Conservation (phyloP, 2,888 invertebrate species). For the Polyploca ridens region DNA sequence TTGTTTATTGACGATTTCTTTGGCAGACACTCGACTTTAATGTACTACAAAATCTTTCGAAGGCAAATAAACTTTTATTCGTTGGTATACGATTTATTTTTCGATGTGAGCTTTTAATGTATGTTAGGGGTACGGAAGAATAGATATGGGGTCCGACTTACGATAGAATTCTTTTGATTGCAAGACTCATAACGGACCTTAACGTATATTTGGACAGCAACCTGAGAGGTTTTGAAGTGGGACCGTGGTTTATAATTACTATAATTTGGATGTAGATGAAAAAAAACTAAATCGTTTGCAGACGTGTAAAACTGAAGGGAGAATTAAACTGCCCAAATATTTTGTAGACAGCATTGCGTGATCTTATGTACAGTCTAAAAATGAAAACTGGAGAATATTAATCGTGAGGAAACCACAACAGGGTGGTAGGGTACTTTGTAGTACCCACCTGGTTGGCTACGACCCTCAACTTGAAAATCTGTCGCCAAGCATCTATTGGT, state of each 20-base stretch:
- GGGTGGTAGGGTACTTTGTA: too few species aligned
- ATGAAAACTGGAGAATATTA: too few species aligned
- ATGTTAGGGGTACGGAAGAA: constrained; percentile 74
- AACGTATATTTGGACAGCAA: constrained; percentile 84
- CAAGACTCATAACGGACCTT: constrained; percentile 78
- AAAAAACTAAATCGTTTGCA: constrained; percentile 51
- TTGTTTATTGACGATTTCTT: constrained; percentile 82
- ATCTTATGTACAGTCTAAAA: too few species aligned
- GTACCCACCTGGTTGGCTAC: too few species aligned
- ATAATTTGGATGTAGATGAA: constrained; percentile 79
- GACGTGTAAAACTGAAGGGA: constrained; percentile 12
- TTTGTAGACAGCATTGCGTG: too few species aligned
- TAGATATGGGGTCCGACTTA: constrained; percentile 80
- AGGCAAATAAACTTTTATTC: constrained; percentile 31
- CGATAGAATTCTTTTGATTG: constrained; percentile 78
- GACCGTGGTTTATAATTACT: constrained; percentile 80
- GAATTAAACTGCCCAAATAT: neutral
- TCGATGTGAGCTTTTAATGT: constrained; percentile 16
- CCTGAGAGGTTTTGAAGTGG: constrained; percentile 79
- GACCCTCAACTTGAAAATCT: too few species aligned
- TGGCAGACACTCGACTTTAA: constrained; percentile 73
- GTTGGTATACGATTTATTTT: constrained; percentile 35
- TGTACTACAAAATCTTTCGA: constrained; percentile 24
- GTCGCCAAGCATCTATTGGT: too few species aligned
- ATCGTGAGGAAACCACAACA: too few species aligned